phyloP scores from a whole-genome alignment of 2,797 vertebrate genomes.

The Myotis vivesi region DNA sequence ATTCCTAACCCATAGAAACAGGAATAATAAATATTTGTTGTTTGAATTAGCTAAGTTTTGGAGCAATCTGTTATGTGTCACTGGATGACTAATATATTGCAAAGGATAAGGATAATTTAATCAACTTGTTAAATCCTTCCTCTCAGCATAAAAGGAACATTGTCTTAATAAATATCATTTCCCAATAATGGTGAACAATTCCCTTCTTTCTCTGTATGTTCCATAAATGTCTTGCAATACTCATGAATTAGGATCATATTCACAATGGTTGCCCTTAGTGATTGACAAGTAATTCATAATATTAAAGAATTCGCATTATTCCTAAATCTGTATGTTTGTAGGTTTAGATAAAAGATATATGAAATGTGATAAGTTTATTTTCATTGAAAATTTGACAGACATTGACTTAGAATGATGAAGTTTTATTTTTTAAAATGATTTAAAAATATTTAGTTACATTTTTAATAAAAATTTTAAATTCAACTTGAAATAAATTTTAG shows the following conservation, averaged over 20 bases:
- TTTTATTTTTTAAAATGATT: neutral
- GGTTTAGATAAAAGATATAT: neutral
- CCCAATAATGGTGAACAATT: slow-evolving; percentile 33
- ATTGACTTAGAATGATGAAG: neutral
- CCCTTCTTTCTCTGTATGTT: slow-evolving; percentile 51
- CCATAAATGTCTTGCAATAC: neutral
- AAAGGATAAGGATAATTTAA: slow-evolving; percentile 35
- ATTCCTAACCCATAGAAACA: neutral
- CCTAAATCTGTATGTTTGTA: neutral
- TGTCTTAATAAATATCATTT: slow-evolving; percentile 33
- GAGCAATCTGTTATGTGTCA: neutral
- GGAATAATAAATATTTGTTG: neutral
- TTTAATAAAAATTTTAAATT: slow-evolving; percentile 3
- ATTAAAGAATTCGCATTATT: neutral
- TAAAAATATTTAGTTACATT: neutral
- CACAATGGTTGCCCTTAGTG: neutral
- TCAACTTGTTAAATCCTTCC: slow-evolving; percentile 16
- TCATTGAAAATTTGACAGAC: neutral
- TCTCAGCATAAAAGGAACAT: neutral
- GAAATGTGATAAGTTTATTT: neutral
- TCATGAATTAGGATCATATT: neutral
- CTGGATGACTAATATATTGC: neutral
- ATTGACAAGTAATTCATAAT: neutral
- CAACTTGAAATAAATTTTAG: neutral
- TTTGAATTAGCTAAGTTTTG: neutral